These are phyloP conservation scores for Lithobates pipiens DNA, from an alignment of 2,797 vertebrate genomes.

Conservation along the genomic window DNA sequence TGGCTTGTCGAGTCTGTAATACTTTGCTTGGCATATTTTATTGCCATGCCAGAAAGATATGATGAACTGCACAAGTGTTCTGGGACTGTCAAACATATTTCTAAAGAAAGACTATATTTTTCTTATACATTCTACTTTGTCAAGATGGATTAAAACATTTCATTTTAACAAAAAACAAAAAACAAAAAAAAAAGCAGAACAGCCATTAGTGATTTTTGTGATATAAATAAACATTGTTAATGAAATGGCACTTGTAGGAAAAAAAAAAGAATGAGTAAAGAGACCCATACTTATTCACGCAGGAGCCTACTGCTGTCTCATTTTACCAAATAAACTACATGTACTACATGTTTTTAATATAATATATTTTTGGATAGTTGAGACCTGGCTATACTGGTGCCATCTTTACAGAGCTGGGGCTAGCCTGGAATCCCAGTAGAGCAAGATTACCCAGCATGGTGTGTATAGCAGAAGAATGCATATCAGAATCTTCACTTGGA, in stretches of 20 bases:
- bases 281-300: too few species aligned
- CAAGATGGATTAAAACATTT: constrained; percentile 16
- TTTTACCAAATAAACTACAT: too few species aligned
- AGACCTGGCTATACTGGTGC: too few species aligned
- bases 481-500: too few species aligned
- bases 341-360: too few species aligned
- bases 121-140: constrained; percentile 40
- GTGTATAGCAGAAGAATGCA: too few species aligned
- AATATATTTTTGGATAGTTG: too few species aligned
- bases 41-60: constrained; percentile 28
- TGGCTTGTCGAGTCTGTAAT: constrained; percentile 24
- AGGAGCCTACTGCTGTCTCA: too few species aligned
- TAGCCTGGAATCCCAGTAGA: too few species aligned
- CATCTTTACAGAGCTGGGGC: too few species aligned
- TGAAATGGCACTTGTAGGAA: neutral
- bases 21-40: constrained; percentile 39
- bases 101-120: constrained; percentile 38
- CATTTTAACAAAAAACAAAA: constrained; percentile 22
- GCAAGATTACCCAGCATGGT: too few species aligned
- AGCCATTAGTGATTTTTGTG: neutral
- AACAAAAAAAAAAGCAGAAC: neutral
- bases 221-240: neutral
- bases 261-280: neutral
- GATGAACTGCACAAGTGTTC: constrained; percentile 41
- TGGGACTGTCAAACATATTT: constrained; percentile 48